Conservation (phyloP, 2,113 vertebrate species). For the Ochotona princeps region DNA sequence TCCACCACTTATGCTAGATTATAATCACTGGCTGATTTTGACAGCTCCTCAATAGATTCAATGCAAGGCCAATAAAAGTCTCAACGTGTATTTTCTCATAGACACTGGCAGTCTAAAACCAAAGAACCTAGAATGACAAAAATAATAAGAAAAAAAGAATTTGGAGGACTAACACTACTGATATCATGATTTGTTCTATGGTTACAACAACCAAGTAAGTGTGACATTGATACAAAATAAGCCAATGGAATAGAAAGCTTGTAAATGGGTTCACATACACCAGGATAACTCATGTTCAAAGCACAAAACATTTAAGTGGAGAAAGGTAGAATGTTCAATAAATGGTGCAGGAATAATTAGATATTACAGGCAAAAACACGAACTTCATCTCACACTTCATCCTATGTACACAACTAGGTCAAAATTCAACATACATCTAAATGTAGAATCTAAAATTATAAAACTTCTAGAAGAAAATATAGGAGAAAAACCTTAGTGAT, state of each 20-base stretch:
- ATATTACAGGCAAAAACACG: not conserved
- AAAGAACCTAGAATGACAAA: not conserved
- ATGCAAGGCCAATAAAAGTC: not conserved
- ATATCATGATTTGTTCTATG: not conserved
- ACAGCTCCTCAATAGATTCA: not conserved
- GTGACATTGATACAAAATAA: not conserved
- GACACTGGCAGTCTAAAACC: slow-evolving; percentile 33
- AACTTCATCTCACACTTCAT: not conserved
- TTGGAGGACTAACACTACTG: not conserved
- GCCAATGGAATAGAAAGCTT: not conserved
- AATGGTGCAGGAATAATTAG: not conserved
- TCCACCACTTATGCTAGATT: not conserved
- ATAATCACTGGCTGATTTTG: not conserved
- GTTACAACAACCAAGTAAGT: not conserved
- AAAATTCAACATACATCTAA: not conserved
- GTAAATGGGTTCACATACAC: not conserved
- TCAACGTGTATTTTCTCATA: not conserved
- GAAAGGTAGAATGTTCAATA: not conserved
- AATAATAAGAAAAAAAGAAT: not conserved
- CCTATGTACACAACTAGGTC: not conserved
- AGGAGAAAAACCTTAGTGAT: not conserved
- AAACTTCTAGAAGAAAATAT: not conserved
- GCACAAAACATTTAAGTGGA: not conserved
- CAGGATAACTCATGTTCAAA: not conserved
- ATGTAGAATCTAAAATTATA: slow-evolving; percentile 8